A percentile compares a stretch with the other conserved stretches of the same genome.
Evolutionary conservation across 2,888 invertebrate genomes (phyloP).

Genomic region (Hydroisotoma schaefferi): DNA sequence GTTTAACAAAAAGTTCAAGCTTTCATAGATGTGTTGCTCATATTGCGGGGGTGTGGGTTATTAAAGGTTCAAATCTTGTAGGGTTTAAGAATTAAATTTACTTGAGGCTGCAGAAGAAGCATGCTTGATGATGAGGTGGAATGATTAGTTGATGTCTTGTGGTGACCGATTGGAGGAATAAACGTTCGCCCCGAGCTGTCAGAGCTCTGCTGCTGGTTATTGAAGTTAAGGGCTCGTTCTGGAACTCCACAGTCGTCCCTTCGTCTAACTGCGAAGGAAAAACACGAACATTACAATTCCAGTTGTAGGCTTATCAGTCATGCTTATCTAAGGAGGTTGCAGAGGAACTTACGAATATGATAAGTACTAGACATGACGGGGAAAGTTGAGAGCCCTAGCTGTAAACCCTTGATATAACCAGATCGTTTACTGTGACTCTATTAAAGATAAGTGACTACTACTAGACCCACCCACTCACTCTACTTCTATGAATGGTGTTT

Average conservation of each 20-base stretch:
- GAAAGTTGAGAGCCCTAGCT: slow-evolving; percentile 1
- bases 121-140: slow-evolving; percentile 67
- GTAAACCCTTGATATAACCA: neutral
- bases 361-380: slow-evolving; percentile 32
- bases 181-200: slow-evolving; percentile 11
- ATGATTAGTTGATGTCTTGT: slow-evolving; percentile 43
- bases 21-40: too few species aligned
- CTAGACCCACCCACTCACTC: too few species aligned
- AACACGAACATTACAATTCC: slow-evolving; percentile 1
- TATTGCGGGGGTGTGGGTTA: too few species aligned
- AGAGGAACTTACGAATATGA: slow-evolving; percentile 32
- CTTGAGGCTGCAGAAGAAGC: slow-evolving; percentile 91
- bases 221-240: slow-evolving; percentile 35
- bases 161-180: slow-evolving; percentile 20
- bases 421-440: neutral
- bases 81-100: too few species aligned
- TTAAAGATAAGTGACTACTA: too few species aligned
- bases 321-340: too few species aligned
- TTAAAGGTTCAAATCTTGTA: too few species aligned
- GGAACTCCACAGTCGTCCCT: slow-evolving; percentile 45
- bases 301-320: neutral
- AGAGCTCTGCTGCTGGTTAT: slow-evolving; percentile 28
- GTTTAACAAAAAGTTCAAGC: too few species aligned
- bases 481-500: slow-evolving; percentile 1
- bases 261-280: slow-evolving; percentile 38